A percentile compares a stretch with the other conserved stretches of the same genome.
These are phyloP conservation scores for Siniperca scherzeri DNA, from an alignment of 2,797 vertebrate species.

Conservation along the genomic window DNA sequence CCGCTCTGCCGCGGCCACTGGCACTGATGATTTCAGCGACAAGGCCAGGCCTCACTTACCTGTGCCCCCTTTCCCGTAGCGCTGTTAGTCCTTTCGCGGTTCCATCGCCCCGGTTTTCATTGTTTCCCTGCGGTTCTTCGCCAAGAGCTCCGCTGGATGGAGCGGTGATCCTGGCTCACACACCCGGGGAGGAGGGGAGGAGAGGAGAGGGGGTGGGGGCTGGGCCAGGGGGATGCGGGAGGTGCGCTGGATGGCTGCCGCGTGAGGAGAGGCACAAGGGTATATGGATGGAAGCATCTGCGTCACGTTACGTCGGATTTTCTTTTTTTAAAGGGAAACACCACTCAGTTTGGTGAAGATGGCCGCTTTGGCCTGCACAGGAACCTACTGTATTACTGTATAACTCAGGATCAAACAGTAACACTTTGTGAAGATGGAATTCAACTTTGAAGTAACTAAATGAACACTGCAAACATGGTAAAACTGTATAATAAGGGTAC, in stretches of 20 bases:
- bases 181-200: slow-evolving; percentile 44
- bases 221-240: slow-evolving; percentile 36
- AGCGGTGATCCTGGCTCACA: slow-evolving; percentile 66
- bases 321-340: slow-evolving; percentile 76
- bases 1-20: slow-evolving; percentile 17
- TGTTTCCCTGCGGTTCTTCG: slow-evolving; percentile 46
- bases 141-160: slow-evolving; percentile 68
- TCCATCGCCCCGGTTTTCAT: slow-evolving; percentile 41
- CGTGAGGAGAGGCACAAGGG: slow-evolving; percentile 46
- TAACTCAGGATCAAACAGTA: no score
- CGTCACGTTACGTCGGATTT: slow-evolving; percentile 70
- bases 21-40: neutral
- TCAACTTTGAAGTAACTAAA: no score
- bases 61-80: slow-evolving; percentile 34
- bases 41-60: slow-evolving; percentile 65
- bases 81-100: slow-evolving; percentile 16
- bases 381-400: neutral
- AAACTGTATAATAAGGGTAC: neutral
- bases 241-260: slow-evolving; percentile 47
- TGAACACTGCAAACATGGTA: neutral
- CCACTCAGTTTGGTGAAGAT: neutral
- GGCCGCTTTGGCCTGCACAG: accelerated
- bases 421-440: no score
- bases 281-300: slow-evolving; percentile 60
- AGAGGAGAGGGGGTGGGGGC: slow-evolving; percentile 20